phyloP scores from a whole-genome alignment of 2,888 invertebrate species.

The Dolichomitus sp. region DNA sequence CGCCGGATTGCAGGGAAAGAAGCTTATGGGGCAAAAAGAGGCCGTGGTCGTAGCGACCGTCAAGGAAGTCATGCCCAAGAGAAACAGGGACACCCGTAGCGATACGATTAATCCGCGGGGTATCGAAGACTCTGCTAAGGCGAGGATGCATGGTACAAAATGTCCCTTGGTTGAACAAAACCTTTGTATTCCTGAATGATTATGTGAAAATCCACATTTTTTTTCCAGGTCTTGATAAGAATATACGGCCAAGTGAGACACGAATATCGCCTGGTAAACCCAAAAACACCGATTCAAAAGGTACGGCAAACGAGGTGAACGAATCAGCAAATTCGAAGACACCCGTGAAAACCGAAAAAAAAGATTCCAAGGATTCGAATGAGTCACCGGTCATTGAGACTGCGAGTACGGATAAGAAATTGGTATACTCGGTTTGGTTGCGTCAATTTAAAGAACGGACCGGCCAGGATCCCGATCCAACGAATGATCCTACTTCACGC shows the following conservation, averaged over 20 bases:
- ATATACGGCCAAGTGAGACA: constrained; percentile 4
- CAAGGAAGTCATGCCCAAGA: constrained; percentile 59
- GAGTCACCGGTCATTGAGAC: constrained; percentile 28
- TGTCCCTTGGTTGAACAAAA: neutral
- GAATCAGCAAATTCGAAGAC: constrained; percentile 18
- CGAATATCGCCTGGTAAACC: constrained; percentile 2
- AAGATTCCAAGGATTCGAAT: constrained; percentile 15
- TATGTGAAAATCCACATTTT: neutral
- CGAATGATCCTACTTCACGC: constrained; percentile 56
- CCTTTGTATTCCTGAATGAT: neutral
- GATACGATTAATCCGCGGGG: constrained; percentile 33
- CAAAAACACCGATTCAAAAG: neutral
- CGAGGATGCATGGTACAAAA: constrained; percentile 41
- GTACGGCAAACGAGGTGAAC: constrained; percentile 31
- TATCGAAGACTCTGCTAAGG: constrained; percentile 15
- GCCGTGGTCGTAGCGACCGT: constrained; percentile 47
- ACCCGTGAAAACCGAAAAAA: constrained; percentile 34
- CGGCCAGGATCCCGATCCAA: constrained; percentile 31
- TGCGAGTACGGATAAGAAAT: constrained; percentile 72
- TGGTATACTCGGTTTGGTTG: constrained; percentile 76
- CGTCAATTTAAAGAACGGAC: constrained; percentile 64
- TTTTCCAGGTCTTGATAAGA: constrained; percentile 33
- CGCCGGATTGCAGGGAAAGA: constrained; percentile 28
- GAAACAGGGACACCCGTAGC: constrained; percentile 49
- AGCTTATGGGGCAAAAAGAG: constrained; percentile 53